These are phyloP conservation scores for Catharus fuscescens DNA, from an alignment of 2,113 vertebrate genomes.

Conservation along the genomic window DNA sequence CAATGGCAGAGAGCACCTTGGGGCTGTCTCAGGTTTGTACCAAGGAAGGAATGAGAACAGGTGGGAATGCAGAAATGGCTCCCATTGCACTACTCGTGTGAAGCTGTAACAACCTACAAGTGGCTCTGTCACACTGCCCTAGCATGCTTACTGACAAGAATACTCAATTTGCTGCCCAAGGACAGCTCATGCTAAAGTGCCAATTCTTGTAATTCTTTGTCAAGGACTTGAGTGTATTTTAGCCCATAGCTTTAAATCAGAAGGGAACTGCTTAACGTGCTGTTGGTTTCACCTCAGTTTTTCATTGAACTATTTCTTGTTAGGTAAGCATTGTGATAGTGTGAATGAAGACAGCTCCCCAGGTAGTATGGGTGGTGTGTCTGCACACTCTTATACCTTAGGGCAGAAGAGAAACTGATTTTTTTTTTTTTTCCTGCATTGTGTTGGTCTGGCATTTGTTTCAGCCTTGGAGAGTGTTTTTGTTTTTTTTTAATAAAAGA, in stretches of 20 bases:
- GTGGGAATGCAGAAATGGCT: not conserved
- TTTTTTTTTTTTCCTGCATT: not conserved
- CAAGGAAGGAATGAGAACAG: not conserved
- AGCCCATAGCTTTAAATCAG: not conserved
- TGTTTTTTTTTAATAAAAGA: not conserved
- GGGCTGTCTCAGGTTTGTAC: not conserved
- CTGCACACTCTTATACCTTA: rapidly evolving
- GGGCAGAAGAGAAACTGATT: not conserved
- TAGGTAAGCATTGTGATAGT: not conserved
- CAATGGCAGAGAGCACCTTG: not conserved
- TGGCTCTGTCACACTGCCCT: not conserved
- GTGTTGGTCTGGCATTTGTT: not conserved
- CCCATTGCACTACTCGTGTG: not conserved
- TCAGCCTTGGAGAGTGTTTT: not conserved
- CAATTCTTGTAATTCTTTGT: not conserved
- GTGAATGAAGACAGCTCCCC: not conserved
- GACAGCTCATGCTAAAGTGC: not conserved
- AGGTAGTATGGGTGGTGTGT: not conserved
- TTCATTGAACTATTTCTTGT: not conserved
- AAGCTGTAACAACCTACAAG: not conserved
- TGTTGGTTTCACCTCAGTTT: not conserved
- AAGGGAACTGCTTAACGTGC: not conserved
- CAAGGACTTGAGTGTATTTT: not conserved
- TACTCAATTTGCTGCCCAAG: not conserved
- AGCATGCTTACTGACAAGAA: rapidly evolving